Evolutionary conservation across 2,888 invertebrate genomes (phyloP).

Genomic region (Dynastes tityus): DNA sequence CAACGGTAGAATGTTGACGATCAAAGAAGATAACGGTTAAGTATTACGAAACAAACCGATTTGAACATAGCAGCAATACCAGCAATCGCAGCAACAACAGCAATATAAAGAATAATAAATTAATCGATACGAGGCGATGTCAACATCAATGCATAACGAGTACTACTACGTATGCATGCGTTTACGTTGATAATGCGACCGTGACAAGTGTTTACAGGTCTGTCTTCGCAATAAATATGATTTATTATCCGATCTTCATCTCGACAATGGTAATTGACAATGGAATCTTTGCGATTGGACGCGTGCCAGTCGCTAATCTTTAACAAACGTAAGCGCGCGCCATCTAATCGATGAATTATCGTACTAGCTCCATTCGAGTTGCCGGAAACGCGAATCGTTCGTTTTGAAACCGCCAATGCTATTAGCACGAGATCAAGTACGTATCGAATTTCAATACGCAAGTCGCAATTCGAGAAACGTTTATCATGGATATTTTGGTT

Average conservation of each 20-base stretch:
- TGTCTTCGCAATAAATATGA: slow-evolving; percentile 45
- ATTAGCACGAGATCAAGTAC: neutral
- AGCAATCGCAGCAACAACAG: neutral
- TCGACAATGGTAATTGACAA: slow-evolving; percentile 35
- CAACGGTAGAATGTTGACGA: neutral
- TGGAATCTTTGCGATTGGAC: slow-evolving; percentile 28
- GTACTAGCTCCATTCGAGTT: slow-evolving; percentile 9
- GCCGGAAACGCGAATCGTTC: slow-evolving; percentile 3
- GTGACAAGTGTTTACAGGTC: slow-evolving; percentile 44
- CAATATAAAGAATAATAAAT: slow-evolving; percentile 22
- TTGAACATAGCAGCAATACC: neutral
- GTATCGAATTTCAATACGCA: too few relatives aligned
- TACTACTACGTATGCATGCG: slow-evolving; percentile 26
- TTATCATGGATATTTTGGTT: too few relatives aligned
- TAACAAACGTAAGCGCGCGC: neutral
- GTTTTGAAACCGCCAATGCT: neutral
- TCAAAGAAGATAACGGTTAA: neutral
- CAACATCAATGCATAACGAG: slow-evolving; percentile 2
- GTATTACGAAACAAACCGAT: neutral
- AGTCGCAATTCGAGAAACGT: too few relatives aligned
- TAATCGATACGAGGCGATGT: slow-evolving; percentile 22
- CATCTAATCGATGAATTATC: slow-evolving; percentile 18
- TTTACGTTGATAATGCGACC: slow-evolving; percentile 27
- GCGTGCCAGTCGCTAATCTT: slow-evolving; percentile 6
- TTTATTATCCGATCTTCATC: slow-evolving; percentile 39